Evolutionary conservation across 2,797 vertebrate species (phyloP), one percentile per base, ranked within the genome.

Genomic region (Coranthus polyacanthus): DNA sequence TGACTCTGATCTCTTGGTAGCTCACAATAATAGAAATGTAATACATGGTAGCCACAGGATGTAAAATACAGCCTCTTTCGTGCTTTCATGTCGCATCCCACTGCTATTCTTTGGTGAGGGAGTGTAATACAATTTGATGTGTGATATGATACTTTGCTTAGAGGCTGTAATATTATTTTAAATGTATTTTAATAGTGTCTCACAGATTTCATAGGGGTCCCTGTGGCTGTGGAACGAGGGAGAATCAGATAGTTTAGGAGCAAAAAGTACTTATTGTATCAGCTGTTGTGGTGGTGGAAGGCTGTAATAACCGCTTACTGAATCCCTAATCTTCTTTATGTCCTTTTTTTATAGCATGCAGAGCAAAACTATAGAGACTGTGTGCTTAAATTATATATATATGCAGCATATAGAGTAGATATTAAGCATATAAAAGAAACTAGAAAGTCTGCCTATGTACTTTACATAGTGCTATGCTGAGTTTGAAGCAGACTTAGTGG

Each of bases 21-120:
- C 45, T 72, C 0, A 79, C n/a, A n/a, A n/a, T 77, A 86, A 80
- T 63, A 26, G 78, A 72, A 85, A 80, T 78, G 6, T 70, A 78
- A 88, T 80, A 83, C 59, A 36, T 18, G n/a, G 52, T 65, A 73
- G 77, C 79, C 78, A 86, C 79, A 71, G 78, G 86, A 86, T 29
- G 16, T 74, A 56, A 71, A 78, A 72, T 52, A 37, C 34, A 68
- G 55, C 56, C 57, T 39, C 52, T 68, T 51, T 54, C 56, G 62
- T 18, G 67, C 66, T 84, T 86, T 89, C 63, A 75, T 82, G 72
- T 84, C 68, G 41, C 58, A 78, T 74, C 60, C 44, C 44, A 45
- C 29, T 51, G 29, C 54, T 72, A 70, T 82, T 41, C 61, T 79
- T 83, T 72, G 29, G 57, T 1, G 5, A 43, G 44, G 44, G 52